A percentile compares a stretch with the other conserved stretches of the same genome.
These are phyloP conservation scores for Coregonus sp. DNA, from an alignment of 2,797 vertebrate species.

Conservation along the genomic window DNA sequence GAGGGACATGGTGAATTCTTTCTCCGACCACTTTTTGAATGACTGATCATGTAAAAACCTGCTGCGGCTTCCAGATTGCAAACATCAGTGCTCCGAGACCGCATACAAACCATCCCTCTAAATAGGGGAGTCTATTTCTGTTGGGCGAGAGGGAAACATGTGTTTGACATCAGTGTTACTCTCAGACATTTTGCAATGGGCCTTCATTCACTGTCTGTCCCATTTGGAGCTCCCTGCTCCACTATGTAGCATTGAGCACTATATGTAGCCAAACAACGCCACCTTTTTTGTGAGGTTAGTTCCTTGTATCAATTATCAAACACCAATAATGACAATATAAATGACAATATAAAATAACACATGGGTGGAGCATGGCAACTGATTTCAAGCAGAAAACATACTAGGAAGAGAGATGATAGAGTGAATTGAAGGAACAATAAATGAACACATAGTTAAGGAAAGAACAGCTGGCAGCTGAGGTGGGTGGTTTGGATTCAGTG, in stretches of 20 bases:
- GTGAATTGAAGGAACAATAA: slow-evolving; percentile 52
- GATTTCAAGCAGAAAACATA: background rate
- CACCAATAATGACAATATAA: background rate
- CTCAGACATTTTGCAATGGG: slow-evolving; percentile 55
- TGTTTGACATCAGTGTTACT: slow-evolving; percentile 81
- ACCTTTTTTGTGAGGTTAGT: background rate
- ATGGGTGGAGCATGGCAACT: background rate
- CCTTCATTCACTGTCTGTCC: slow-evolving; percentile 51
- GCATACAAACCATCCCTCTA: slow-evolving; percentile 79
- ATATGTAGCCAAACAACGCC: background rate
- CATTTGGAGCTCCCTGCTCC: slow-evolving; percentile 27
- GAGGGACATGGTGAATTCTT: slow-evolving; percentile 79
- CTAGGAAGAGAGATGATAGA: slow-evolving; percentile 40
- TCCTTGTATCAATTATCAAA: background rate
- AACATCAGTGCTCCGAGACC: slow-evolving; percentile 81
- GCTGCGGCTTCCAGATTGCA: slow-evolving; percentile 82
- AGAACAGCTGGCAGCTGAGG: slow-evolving; percentile 45
- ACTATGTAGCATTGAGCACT: background rate
- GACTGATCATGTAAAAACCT: slow-evolving; percentile 86
- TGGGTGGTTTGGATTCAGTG: slow-evolving; percentile 49
- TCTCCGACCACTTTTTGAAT: slow-evolving; percentile 81
- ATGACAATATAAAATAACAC: background rate
- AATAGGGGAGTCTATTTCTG: slow-evolving; percentile 83
- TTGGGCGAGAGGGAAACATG: slow-evolving; percentile 76
- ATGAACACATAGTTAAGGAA: slow-evolving; percentile 53